Base-by-base conservation (phyloP, 2,888 invertebrate species). In the Cheilosia scutellata region DNA sequence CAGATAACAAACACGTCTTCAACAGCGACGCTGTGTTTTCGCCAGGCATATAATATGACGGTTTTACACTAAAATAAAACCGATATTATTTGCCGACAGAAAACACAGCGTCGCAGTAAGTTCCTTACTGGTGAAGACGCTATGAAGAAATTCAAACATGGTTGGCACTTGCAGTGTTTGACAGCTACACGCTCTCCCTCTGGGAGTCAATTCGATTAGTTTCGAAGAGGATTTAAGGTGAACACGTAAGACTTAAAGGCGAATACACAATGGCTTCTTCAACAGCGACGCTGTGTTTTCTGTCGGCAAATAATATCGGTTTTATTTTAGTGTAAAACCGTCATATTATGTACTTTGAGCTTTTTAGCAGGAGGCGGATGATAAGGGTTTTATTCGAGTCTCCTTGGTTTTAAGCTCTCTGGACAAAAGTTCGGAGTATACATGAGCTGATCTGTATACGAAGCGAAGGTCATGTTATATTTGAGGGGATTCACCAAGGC, bases 201-300 rank as follows among this genome's bases (percentile, higher is more conserved):
- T 33, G 9, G 33, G 2, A 7, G 33, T 33, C 33, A 33, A 2
- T 9, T 7, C 7, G 33, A 33, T 33, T 7, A 33, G 7, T 9
- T 33, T 33, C 9, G 7, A 33, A 9, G 25, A 1, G 5, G 6
- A 42, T 20, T 40, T 60, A 27, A n/a, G 16, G 42, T 27, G 13
- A n/a, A 60, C 4, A 42, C 42, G 27, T 53, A 62, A 11, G 29
- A 47, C 44, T 7, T 51, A n/a, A 37, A 13, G 49, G 33, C 37
- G 51, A 65, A 25, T 65, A 40, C 16, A 65, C 63, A 63, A 63
- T 63, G 9, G 63, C 63, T 62, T 62, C 44, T 47, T 63, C 63
- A 44, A 62, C 47, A 62, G 63, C 63, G 44, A 63, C 44, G 44
- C 42, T 57, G 31, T 62, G 47, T 47, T 40, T 40, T 58, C 57